A percentile compares a stretch with the other conserved stretches of the same genome.
Conservation (phyloP, 2,888 invertebrate species). For the Drosophila testacea region DNA sequence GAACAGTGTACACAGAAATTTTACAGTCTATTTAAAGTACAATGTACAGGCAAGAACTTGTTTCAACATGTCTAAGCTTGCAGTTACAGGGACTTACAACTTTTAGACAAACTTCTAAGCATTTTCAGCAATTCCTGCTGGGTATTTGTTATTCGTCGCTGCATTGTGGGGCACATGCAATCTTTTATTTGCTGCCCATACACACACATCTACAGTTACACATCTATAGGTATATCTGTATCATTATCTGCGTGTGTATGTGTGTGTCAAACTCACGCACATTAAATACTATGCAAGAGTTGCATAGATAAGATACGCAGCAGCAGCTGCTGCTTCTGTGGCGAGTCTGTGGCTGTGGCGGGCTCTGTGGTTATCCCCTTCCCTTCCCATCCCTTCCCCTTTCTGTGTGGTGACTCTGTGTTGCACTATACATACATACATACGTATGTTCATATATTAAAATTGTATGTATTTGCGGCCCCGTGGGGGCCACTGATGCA, state of each 20-base stretch:
- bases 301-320: constrained; percentile 79
- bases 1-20: too few species aligned
- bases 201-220: constrained; percentile 21
- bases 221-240: constrained; percentile 18
- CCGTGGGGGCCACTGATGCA: constrained; percentile 70
- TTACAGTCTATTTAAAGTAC: too few species aligned
- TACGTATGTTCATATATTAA: too few species aligned
- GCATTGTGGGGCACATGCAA: constrained; percentile 78
- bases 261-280: constrained; percentile 62
- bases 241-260: constrained; percentile 13
- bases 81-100: not conserved
- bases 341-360: constrained; percentile 28
- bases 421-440: constrained; percentile 22
- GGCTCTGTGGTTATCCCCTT: constrained; percentile 6
- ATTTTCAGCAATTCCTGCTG: constrained; percentile 29
- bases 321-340: constrained; percentile 52
- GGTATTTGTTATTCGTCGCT: constrained; percentile 44
- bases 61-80: not conserved
- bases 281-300: constrained; percentile 70
- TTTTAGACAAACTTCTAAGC: not conserved
- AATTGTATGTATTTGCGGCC: constrained; percentile 32
- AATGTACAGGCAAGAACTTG: not conserved
- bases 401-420: not conserved
- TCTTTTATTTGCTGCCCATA: constrained; percentile 69
- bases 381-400: not conserved